Evolutionary conservation across 2,797 vertebrate species (phyloP), one percentile per base, ranked within the genome.

Genomic region (Lateolabrax maculatus): DNA sequence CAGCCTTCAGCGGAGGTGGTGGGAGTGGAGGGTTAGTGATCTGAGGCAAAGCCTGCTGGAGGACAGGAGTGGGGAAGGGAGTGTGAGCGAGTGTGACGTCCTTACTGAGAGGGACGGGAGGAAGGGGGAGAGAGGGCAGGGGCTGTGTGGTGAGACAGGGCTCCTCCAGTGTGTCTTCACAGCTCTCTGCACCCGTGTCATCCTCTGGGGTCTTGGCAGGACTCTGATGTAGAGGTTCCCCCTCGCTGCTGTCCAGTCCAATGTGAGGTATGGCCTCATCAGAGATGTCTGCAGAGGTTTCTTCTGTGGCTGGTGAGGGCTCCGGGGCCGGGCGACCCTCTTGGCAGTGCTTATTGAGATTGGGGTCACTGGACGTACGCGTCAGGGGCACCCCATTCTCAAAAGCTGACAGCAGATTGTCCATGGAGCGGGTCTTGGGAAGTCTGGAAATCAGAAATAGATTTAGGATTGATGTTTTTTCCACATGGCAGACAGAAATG

Each of bases 391-490:
- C 93, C 70, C 96, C 97, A 75, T 96, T 98, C 79, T 99, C 98
- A 62, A 97, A 97, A 16, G 96, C 96, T 29, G 97, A 97, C 80
- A 98, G 93, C 75, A 99, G 93, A 92, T 99, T 97, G 80, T 99
- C 98, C 98, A 99, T 95, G 41, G 98, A 99, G 80, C 98, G 96
- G 2, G 98, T 99, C 94, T 99, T 99, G 66, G 98, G 97, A 92
- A 99, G 97, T 91, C 98, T 99, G 78, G 11, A 52, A 63, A 85
- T 55, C 6, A 79, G n/a, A 77, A 65, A 77, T 0, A 64, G 2
- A n/a, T 29, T 52, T 27, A 0, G n/a, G n/a, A n/a, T n/a, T n/a
- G n/a, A n/a, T n/a, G 25, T 67, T 71, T 31, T 46, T 18, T 5
- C 4, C 18, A 48, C 9, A 52, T 16, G 11, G 72, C n/a, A n/a